phyloP scores from a whole-genome alignment of 2,888 invertebrate species.

The Dastarcus helophoroides region DNA sequence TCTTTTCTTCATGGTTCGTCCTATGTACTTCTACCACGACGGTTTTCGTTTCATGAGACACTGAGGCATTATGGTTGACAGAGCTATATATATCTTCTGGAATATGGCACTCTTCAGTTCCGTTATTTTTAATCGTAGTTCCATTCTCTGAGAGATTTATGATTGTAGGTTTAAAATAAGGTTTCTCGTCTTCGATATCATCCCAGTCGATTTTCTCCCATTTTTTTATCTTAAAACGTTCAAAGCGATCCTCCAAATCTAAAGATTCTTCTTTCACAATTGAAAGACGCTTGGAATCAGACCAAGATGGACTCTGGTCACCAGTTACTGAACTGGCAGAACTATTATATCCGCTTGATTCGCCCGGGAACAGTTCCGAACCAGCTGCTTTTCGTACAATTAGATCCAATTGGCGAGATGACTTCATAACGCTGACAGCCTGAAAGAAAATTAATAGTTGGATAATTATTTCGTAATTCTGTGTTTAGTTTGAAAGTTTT shows the following conservation, averaged over 20 bases:
- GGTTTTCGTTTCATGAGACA: constrained; percentile 47
- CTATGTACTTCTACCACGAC: constrained; percentile 69
- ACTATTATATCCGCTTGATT: constrained; percentile 74
- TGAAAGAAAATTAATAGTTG: constrained; percentile 28
- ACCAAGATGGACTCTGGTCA: constrained; percentile 59
- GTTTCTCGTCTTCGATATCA: constrained; percentile 44
- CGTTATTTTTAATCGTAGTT: constrained; percentile 53
- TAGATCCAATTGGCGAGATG: constrained; percentile 62
- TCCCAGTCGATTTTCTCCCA: constrained; percentile 43
- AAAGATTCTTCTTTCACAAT: constrained; percentile 63
- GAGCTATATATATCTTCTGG: constrained; percentile 35
- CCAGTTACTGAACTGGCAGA: constrained; percentile 73
- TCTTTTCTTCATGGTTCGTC: constrained; percentile 34
- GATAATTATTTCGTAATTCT: constrained; percentile 2
- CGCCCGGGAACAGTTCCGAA: constrained; percentile 66
- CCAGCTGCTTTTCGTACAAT: constrained; percentile 68
- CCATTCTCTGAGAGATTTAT: constrained; percentile 62
- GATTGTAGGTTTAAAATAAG: constrained; percentile 56
- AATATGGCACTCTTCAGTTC: constrained; percentile 32
- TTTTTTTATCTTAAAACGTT: constrained; percentile 22
- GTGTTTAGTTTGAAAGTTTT: neutral
- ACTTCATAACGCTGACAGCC: constrained; percentile 75
- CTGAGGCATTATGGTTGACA: constrained; percentile 26
- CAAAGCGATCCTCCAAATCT: constrained; percentile 45
- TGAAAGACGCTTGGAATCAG: constrained; percentile 53